phyloP scores from a whole-genome alignment of 2,888 invertebrate species.

The Troides helena region DNA sequence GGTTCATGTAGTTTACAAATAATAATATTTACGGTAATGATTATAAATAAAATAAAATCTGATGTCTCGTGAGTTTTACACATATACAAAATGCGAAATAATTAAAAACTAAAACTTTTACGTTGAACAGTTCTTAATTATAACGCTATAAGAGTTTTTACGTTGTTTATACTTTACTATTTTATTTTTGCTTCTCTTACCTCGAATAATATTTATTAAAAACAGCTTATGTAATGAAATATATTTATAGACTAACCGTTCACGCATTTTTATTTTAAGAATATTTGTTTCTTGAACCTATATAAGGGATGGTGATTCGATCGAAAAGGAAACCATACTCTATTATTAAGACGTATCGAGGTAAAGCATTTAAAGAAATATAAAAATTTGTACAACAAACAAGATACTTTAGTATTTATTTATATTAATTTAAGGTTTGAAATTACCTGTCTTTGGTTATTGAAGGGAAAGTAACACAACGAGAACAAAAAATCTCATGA shows the following conservation, averaged over 20 bases:
- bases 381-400: constrained; percentile 9
- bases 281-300: not conserved
- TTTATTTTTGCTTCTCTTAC: too few species aligned
- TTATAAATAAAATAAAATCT: too few species aligned
- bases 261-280: not conserved
- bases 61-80: too few species aligned
- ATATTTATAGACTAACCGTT: not conserved
- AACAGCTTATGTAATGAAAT: too few species aligned
- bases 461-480: constrained; percentile 38
- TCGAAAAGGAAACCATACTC: not conserved
- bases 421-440: constrained; percentile 16
- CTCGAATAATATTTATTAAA: too few species aligned
- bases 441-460: constrained; percentile 28
- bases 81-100: too few species aligned
- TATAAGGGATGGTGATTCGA: not conserved
- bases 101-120: too few species aligned
- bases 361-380: constrained; percentile 17
- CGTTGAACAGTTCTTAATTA: too few species aligned
- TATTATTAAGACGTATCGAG: constrained; percentile 11
- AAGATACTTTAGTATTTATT: constrained; percentile 3
- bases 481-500: constrained; percentile 43
- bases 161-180: too few species aligned
- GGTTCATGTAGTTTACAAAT: too few species aligned
- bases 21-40: too few species aligned
- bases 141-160: too few species aligned